These are phyloP conservation scores for Isoperla grammatica DNA, from an alignment of 2,888 invertebrate genomes.

Conservation along the genomic window DNA sequence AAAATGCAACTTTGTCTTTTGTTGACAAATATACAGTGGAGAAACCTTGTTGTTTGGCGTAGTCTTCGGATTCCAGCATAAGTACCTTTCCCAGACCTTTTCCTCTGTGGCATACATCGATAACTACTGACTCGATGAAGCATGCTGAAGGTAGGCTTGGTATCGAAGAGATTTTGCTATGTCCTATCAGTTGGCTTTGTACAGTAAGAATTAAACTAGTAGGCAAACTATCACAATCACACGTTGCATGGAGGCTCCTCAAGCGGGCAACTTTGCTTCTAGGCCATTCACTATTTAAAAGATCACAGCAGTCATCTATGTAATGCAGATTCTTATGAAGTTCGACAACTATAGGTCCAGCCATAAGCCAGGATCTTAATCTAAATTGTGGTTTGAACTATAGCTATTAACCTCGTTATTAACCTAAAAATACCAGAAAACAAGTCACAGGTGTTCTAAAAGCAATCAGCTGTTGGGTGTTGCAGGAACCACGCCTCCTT, in stretches of 20 bases:
- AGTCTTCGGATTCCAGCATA: constrained; percentile 23
- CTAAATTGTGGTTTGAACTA: too few relatives aligned
- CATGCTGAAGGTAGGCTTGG: constrained; percentile 20
- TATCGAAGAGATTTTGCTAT: constrained; percentile 26
- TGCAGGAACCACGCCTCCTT: too few relatives aligned
- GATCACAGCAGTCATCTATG: constrained; percentile 62
- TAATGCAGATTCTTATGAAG: constrained; percentile 67
- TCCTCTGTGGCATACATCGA: constrained; percentile 22
- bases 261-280: constrained; percentile 70
- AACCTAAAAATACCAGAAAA: too few relatives aligned
- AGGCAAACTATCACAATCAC: constrained; percentile 25
- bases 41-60: constrained; percentile 8
- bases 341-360: constrained; percentile 1
- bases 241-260: constrained; percentile 18
- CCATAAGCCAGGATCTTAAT: too few relatives aligned
- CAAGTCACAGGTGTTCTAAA: too few relatives aligned
- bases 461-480: too few relatives aligned
- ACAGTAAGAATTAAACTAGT: constrained; percentile 16
- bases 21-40: constrained; percentile 23
- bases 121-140: constrained; percentile 26
- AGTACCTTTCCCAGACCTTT: constrained; percentile 26
- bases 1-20: constrained; percentile 25
- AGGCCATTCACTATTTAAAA: constrained; percentile 85
- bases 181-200: constrained; percentile 20
- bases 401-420: too few relatives aligned